Percentiles rank a stretch among this genome's conserved stretches.
phyloP scores from a whole-genome alignment of 2,888 invertebrate genomes.

The Operophtera brumata region DNA sequence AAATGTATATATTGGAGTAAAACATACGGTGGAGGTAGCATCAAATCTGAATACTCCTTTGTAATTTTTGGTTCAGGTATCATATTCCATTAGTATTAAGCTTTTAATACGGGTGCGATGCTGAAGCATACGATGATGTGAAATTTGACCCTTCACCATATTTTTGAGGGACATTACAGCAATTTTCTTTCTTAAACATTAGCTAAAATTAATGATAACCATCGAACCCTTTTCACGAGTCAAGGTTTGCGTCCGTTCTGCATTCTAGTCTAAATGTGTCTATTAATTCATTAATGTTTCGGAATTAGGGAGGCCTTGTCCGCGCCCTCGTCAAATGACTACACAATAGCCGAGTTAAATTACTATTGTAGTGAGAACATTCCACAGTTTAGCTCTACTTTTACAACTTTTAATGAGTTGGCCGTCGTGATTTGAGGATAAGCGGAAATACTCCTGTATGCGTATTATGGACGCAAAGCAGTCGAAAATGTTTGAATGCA shows the following conservation, averaged over 20 bases:
- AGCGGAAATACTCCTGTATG: neutral
- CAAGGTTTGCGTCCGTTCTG: constrained; percentile 31
- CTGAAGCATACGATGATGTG: too few species aligned
- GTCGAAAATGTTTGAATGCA: too few species aligned
- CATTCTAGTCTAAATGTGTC: constrained; percentile 46
- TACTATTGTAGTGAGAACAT: constrained; percentile 41
- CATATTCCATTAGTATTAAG: too few species aligned
- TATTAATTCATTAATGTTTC: constrained; percentile 60
- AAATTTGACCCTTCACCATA: too few species aligned
- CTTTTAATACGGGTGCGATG: too few species aligned
- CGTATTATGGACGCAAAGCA: neutral
- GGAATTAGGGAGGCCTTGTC: constrained; percentile 47
- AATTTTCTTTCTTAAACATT: constrained; percentile 10
- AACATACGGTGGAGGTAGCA: too few species aligned
- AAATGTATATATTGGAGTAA: too few species aligned
- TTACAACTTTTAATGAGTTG: constrained; percentile 21
- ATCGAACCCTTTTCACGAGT: constrained; percentile 36
- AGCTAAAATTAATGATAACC: constrained; percentile 29
- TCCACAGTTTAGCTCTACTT: constrained; percentile 41
- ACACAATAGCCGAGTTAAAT: constrained; percentile 39
- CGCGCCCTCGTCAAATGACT: constrained; percentile 60
- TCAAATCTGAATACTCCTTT: too few species aligned
- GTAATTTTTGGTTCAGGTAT: too few species aligned
- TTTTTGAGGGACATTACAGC: constrained; percentile 21
- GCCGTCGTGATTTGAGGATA: constrained; percentile 6